Percentiles rank a stretch among this genome's conserved stretches.
These are phyloP conservation scores for Caretta caretta DNA, from an alignment of 2,113 vertebrate genomes.

Conservation along the genomic window DNA sequence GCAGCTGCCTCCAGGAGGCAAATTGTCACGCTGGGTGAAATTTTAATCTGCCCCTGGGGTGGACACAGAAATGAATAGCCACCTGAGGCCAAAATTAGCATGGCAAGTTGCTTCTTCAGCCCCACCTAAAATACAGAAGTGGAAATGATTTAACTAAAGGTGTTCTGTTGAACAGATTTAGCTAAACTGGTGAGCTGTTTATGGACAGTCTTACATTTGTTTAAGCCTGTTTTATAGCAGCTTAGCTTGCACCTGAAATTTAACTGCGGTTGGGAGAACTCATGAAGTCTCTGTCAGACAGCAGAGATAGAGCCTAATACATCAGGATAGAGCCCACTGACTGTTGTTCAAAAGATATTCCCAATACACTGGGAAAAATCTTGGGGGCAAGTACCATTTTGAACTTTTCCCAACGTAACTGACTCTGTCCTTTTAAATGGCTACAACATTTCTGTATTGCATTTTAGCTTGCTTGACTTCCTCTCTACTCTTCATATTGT, in stretches of 20 bases:
- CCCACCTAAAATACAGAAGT: neutral
- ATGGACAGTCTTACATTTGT: neutral
- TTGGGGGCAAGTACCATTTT: neutral
- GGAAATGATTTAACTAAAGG: neutral
- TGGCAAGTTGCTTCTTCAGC: neutral
- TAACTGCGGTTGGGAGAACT: constrained; percentile 42
- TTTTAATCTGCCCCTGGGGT: neutral
- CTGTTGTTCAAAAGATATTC: constrained; percentile 16
- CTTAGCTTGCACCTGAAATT: neutral
- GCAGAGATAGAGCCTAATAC: constrained; percentile 37
- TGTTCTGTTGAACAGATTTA: neutral
- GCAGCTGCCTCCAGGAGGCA: neutral
- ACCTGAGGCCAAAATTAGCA: neutral
- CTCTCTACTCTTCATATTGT: neutral
- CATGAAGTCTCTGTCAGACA: constrained; percentile 21
- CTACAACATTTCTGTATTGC: neutral
- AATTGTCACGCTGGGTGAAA: neutral
- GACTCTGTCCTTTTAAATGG: neutral
- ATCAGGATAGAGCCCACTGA: neutral
- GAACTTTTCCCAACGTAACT: neutral
- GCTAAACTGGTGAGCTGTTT: neutral
- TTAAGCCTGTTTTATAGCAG: neutral
- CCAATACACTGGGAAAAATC: constrained; percentile 9
- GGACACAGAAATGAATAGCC: neutral
- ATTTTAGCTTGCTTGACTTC: constrained; percentile 25